A percentile compares a stretch with the other conserved stretches of the same genome.
These are phyloP conservation scores for Drosophila mimetica DNA, from an alignment of 2,888 invertebrate species.

Conservation along the genomic window DNA sequence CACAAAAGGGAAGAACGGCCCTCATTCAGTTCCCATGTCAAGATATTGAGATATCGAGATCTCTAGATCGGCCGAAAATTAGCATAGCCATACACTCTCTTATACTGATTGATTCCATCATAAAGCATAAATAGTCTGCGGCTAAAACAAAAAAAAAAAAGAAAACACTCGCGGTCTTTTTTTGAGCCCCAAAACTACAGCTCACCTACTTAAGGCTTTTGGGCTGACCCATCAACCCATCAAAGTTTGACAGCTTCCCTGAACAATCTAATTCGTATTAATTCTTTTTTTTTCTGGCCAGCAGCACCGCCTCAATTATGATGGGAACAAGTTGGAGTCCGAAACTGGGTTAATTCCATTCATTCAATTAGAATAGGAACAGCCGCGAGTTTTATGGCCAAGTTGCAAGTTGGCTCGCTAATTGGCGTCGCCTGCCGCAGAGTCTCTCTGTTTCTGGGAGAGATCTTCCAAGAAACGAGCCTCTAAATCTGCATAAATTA, in stretches of 20 bases:
- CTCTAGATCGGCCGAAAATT: constrained; percentile 15
- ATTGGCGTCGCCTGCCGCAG: constrained; percentile 61
- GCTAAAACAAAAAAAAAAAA: constrained; percentile 30
- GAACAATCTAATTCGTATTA: constrained; percentile 59
- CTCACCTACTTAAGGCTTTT: constrained; percentile 35
- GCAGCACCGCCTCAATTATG: constrained; percentile 59
- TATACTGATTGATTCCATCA: constrained; percentile 58
- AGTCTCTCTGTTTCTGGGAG: constrained; percentile 59
- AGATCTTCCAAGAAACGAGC: constrained; percentile 16
- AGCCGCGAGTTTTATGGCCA: constrained; percentile 51
- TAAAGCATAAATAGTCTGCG: constrained; percentile 29
- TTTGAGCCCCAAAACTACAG: constrained; percentile 13
- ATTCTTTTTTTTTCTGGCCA: constrained; percentile 35
- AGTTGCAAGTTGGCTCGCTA: constrained; percentile 55
- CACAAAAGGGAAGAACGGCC: constrained; percentile 29
- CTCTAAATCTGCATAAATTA: constrained; percentile 56
- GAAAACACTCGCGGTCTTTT: constrained; percentile 20
- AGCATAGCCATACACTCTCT: constrained; percentile 27
- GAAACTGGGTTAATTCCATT: constrained; percentile 75
- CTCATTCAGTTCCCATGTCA: constrained; percentile 18
- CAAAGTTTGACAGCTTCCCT: constrained; percentile 60
- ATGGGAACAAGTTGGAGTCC: constrained; percentile 55
- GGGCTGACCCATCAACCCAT: constrained; percentile 38
- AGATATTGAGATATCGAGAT: constrained; percentile 2
- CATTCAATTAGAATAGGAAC: constrained; percentile 74